Evolutionary conservation across 2,888 invertebrate species (phyloP), one percentile per base, ranked within the genome.

Genomic region (Lithophane ornitopus): DNA sequence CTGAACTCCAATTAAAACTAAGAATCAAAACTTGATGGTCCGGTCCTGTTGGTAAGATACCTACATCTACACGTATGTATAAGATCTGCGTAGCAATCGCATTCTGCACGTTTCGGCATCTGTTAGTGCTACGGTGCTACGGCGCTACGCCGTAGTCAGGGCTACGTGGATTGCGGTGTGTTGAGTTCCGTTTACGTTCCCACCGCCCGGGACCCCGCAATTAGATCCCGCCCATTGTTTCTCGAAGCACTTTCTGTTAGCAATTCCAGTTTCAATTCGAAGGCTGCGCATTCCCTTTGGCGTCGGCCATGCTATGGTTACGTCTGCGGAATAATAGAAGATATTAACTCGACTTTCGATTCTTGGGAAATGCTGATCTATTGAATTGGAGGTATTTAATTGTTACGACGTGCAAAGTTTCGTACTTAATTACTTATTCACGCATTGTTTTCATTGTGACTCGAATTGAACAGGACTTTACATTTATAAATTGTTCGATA

Each of bases 231-330:
- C 76, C 90, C 88, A 90, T 93, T 93, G 94, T 94, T 94, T 93
- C 92, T 92, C 90, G 85, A 87, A 90, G 90, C 90, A 90, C 91
- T 92, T 92, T 91, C 92, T 89, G 91, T 89, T 90, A 89, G 89
- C 90, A 90, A 92, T 93, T 93, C 88, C 87, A 89, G 90, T 90
- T 91, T 90, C 90, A 89, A 91, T 91, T 89, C 87, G 81, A 84
- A 81, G 77, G 76, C 80, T 85, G 80, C 75, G 89, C 83, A 90
- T 90, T 90, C 92, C 84, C 90, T 90, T 91, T 91, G 89, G 82
- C 83, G 80, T 81, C 77, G 80, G 70, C 74, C 72, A 80, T 74
- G 80, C 82, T 78, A 70, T 72, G 78, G 80, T 78, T 84, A 83
- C 81, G 71, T 82, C 84, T 79, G 78, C 71, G 69, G 83, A 82